A percentile compares a stretch with the other conserved stretches of the same genome.
phyloP scores from a whole-genome alignment of 2,888 invertebrate genomes.

The Diarsia rubi region DNA sequence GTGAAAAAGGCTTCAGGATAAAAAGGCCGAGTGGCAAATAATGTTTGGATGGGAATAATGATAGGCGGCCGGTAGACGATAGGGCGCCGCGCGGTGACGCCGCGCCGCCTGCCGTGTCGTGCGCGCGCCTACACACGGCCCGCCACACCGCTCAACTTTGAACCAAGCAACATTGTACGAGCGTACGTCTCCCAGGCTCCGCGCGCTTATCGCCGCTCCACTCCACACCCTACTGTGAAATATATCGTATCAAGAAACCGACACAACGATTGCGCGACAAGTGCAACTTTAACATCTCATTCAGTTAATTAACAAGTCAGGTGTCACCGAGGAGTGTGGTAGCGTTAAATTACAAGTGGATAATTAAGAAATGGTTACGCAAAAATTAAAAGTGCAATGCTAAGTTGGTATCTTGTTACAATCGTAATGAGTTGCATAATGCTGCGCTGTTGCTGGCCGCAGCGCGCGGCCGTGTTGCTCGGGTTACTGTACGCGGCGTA shows the following conservation, averaged over 20 bases:
- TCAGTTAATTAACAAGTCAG: conserved; percentile 37
- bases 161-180: conserved; percentile 38
- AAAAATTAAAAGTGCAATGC: conserved; percentile 51
- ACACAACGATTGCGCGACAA: conserved; percentile 29
- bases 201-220: conserved; percentile 45
- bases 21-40: conserved; percentile 68
- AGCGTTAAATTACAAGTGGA: conserved; percentile 36
- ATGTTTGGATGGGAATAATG: conserved; percentile 82
- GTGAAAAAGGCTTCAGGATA: conserved; percentile 65
- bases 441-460: conserved; percentile 62
- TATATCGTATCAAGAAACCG: conserved; percentile 44
- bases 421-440: conserved; percentile 60
- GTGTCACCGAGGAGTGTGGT: conserved; percentile 24
- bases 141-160: conserved; percentile 57
- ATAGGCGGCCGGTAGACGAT: conserved; percentile 86
- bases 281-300: conserved; percentile 24
- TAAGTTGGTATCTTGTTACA: conserved; percentile 47
- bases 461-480: conserved; percentile 71
- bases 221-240: conserved; percentile 26
- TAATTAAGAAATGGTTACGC: conserved; percentile 47
- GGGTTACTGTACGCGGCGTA: conserved; percentile 81
- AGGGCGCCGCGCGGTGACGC: conserved; percentile 87
- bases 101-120: conserved; percentile 82
- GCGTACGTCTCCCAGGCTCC: not conserved
- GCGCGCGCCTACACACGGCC: conserved; percentile 62